phyloP scores from a whole-genome alignment of 2,797 vertebrate species.

The Enteromius anoplus region DNA sequence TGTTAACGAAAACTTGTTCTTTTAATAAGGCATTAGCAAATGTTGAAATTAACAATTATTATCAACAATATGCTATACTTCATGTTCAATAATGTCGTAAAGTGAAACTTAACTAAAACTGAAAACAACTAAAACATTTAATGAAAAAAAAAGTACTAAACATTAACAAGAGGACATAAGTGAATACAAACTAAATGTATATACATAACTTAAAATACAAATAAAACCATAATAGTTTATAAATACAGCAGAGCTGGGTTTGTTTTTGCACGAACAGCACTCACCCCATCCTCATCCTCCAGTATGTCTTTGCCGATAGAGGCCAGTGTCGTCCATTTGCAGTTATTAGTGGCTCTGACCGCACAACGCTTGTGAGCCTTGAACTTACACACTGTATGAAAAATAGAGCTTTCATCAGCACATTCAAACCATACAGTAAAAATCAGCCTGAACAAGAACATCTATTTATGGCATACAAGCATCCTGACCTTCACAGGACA shows the following conservation, averaged over 20 bases:
- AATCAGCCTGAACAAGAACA: background rate
- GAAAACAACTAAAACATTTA: no score
- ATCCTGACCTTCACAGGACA: constrained; percentile 91
- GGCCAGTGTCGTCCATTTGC: constrained; percentile 96
- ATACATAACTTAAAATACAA: background rate
- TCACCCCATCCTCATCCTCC: constrained; percentile 95
- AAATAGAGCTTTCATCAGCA: background rate
- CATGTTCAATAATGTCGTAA: no score
- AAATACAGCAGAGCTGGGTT: background rate
- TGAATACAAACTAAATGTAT: no score
- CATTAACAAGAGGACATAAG: background rate
- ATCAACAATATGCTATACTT: no score
- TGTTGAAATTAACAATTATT: no score
- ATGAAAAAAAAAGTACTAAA: background rate
- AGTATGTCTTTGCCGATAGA: constrained; percentile 96
- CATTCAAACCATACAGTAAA: background rate
- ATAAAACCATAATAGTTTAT: background rate
- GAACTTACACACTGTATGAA: constrained; percentile 85
- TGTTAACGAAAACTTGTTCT: no score
- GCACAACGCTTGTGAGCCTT: constrained; percentile 96
- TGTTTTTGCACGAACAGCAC: constrained; percentile 38
- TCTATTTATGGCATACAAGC: background rate
- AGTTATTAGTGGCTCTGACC: constrained; percentile 92
- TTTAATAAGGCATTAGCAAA: no score
- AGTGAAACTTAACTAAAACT: no score